phyloP scores from a whole-genome alignment of 1,140 invertebrate species.

The Agrypnia vestita region DNA sequence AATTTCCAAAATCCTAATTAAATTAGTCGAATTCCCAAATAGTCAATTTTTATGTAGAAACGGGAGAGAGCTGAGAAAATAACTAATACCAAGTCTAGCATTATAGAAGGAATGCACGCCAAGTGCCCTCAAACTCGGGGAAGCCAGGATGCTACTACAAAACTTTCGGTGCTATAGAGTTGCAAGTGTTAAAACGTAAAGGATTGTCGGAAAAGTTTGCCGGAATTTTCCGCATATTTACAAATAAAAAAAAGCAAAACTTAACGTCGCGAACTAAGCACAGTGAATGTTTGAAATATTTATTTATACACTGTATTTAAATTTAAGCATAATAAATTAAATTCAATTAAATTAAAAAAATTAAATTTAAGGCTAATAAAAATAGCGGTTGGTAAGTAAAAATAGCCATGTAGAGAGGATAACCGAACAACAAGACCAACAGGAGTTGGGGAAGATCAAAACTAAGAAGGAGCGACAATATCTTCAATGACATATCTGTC shows the following conservation, averaged over 20 bases:
- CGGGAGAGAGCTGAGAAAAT: neutral
- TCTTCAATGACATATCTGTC: no score
- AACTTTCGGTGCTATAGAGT: constrained; percentile 11
- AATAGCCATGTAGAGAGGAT: no score
- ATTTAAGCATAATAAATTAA: no score
- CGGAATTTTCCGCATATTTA: neutral
- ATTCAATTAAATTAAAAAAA: no score
- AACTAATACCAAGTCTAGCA: neutral
- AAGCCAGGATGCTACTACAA: neutral
- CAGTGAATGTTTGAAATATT: no score
- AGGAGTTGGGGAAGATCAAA: no score
- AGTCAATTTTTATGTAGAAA: neutral
- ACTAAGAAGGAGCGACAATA: no score
- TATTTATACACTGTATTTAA: no score
- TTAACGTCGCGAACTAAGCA: no score
- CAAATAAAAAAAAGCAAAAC: neutral
- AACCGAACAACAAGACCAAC: no score
- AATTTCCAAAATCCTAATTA: neutral
- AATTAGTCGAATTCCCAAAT: neutral
- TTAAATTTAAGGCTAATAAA: no score
- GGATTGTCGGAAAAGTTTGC: neutral
- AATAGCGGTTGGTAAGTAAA: no score
- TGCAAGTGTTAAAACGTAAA: neutral
- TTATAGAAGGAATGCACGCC: neutral
- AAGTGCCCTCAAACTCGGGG: neutral